Evolutionary conservation across 2,797 vertebrate genomes (phyloP).

Genomic region (Glyptemys insculpta): DNA sequence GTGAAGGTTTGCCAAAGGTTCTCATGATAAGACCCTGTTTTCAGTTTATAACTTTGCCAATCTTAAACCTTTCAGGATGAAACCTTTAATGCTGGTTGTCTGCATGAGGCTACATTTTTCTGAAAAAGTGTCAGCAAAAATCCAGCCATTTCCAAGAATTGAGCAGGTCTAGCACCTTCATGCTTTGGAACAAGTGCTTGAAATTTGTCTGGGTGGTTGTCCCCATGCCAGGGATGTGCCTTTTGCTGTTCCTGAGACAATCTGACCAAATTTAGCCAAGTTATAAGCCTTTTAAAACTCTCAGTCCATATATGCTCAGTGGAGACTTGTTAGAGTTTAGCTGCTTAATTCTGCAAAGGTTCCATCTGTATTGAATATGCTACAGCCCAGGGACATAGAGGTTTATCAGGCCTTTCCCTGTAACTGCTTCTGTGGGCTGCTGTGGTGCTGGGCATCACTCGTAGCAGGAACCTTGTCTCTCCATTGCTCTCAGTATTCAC

Average conservation of each 20-base stretch:
- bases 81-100: background rate
- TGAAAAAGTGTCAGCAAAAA: background rate
- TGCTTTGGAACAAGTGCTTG: background rate
- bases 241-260: background rate
- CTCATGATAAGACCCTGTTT: background rate
- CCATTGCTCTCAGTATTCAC: too few species aligned
- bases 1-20: background rate
- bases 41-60: background rate
- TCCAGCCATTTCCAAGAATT: background rate
- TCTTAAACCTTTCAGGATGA: background rate
- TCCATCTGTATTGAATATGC: background rate
- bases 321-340: background rate
- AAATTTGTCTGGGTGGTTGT: background rate
- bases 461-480: too few species aligned
- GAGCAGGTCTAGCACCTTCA: background rate
- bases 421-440: background rate
- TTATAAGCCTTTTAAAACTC: background rate
- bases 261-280: background rate
- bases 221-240: rapidly evolving
- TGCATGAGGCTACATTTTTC: background rate
- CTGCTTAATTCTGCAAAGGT: background rate
- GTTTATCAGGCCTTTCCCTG: background rate
- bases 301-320: background rate
- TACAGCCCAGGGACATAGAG: background rate
- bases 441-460: too few species aligned